Base-by-base conservation (phyloP, 2,888 invertebrate species). In the Gryllus longicercus region DNA sequence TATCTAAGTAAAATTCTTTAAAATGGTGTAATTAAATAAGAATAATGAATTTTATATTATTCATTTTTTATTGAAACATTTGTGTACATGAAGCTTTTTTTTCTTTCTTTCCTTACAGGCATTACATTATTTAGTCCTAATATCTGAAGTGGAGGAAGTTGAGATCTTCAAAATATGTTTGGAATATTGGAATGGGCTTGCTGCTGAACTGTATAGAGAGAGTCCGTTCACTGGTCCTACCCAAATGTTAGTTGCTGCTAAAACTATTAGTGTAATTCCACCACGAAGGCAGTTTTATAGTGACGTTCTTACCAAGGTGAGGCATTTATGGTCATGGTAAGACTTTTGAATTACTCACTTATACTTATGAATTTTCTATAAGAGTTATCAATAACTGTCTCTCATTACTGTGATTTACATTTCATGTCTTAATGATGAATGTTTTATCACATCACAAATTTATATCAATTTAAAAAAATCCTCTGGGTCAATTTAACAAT, bases 131-230 rank as follows among this genome's bases (percentile, higher is more conserved):
- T 91, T 97, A 84, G 94, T 96, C 12, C 89, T 96, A 85, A 97
- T 97, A 87, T 99, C 98, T 18, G 96, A 98, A 89, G 99, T 99
- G 3, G 99, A 99, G 84, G 99, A 99, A 87, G 97, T 98, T 1
- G 99, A 99, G 89, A 98, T 99, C 82, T 99, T 99, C 87, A 99
- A 99, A 90, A 99, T 99, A 83, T 99, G 99, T 86, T 89, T 99
- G 83, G 99, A 99, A 87, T 99, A 98, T 88, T 99, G 99, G 99
- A 98, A 97, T 88, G 93, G 93, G 82, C 89, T 99, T 82, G 93
- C 97, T 50, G 92, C 96, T 82, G 97, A 98, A 87, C 90, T 99
- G 84, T 99, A 99, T 87, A 93, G 95, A 86, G 95, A 96, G 85
- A 93, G 92, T 85, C 94, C 96, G 49, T 94, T 93, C 86, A 89